Base-by-base conservation (phyloP, 2,113 vertebrate genomes). In the Antechinus stuartii region DNA sequence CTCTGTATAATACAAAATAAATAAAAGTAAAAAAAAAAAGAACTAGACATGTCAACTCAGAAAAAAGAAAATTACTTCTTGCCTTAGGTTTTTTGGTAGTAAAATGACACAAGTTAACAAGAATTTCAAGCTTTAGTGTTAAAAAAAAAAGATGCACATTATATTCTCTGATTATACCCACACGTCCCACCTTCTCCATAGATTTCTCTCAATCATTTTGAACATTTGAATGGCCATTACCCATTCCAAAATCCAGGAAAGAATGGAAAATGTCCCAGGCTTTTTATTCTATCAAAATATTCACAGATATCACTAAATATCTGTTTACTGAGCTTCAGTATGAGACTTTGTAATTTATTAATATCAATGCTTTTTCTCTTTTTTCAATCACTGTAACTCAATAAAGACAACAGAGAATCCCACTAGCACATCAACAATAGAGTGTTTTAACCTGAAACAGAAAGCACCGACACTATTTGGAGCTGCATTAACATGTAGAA, bases 381-480 rank as follows among this genome's bases (percentile, higher is more conserved):
- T 55, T 90, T 91, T 49, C 84, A 46, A 52, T 27, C 95, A 93
- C 94, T 93, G 26, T 52, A 50, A 92, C 92, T 92, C 50, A 94
- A 93, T 49, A 93, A 4, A 97, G 42, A 95, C 22, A 35, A 96
- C 2, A 27, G 26, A 90, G 91, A 94, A 0, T 30, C 27, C 53
- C 54, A 93, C 27, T 89, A 93, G 27, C 53, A 52, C 56, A 93
- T 94, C 93, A 46, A 9, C 50, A 84, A 76, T 92, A 95, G 54
- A 92, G 95, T 93, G 11, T 55, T 84, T 91, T 92, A 27, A 53
- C 89, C 92, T 92, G 90, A 93, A 76, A 42, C 27, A 92, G 52
- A 90, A 3, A 90, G 54, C 35, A 30, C 89, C 95, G 42, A 91
- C 47, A 42, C 54, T 53, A 56, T 2, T 35, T 55, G 12, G 30